Percentiles rank a stretch among this genome's conserved stretches.
phyloP scores from a whole-genome alignment of 1,140 invertebrate species.

The Linepithema humile region DNA sequence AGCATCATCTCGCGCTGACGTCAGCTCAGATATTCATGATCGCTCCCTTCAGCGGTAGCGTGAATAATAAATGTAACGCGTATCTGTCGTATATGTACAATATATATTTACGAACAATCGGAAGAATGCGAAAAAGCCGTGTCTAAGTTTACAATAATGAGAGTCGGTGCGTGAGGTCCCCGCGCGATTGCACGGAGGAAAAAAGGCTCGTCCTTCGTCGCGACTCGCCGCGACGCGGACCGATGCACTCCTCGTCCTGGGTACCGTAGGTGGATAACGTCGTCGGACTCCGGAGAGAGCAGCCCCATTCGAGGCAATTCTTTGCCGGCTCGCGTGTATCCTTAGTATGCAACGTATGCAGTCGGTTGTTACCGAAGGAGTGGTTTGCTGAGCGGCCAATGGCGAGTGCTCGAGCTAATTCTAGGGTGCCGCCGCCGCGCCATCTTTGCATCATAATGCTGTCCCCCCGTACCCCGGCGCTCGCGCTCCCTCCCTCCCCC shows the following conservation, averaged over 20 bases:
- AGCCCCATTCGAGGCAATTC: conserved; percentile 75
- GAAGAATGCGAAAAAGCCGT: neutral
- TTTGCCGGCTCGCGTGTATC: conserved; percentile 81
- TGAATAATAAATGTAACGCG: neutral
- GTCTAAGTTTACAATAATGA: conserved; percentile 15
- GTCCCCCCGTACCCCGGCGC: conserved; percentile 73
- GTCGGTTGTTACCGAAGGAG: conserved; percentile 85
- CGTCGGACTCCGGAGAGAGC: conserved; percentile 20
- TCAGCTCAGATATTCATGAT: neutral
- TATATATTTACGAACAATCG: neutral
- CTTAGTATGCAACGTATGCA: conserved; percentile 84
- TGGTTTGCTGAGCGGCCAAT: conserved; percentile 84
- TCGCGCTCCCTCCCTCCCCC: conserved; percentile 40
- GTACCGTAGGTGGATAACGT: conserved; percentile 69
- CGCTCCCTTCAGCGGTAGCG: neutral
- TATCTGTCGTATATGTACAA: neutral
- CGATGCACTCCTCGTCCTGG: conserved; percentile 24
- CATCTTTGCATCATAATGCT: conserved; percentile 85
- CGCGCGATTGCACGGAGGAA: conserved; percentile 5
- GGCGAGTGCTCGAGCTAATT: conserved; percentile 84
- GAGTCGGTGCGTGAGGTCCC: neutral
- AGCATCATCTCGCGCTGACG: neutral
- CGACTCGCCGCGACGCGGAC: neutral
- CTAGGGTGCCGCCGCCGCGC: conserved; percentile 84
- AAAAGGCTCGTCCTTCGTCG: conserved; percentile 24